Conservation (phyloP, 2,888 invertebrate species). For the Clepsis dumicolana region DNA sequence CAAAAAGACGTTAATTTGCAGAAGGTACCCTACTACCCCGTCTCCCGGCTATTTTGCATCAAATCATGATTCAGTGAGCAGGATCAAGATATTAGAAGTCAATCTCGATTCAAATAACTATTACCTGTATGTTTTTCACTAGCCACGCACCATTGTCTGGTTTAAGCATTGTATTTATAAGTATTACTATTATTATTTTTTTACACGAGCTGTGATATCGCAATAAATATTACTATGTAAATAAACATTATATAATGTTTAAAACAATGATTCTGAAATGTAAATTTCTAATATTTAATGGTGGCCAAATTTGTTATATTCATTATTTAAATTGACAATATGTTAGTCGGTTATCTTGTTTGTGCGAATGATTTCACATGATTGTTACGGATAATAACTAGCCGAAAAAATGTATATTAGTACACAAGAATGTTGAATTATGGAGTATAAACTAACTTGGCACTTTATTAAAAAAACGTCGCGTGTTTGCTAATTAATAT, state of each 20-base stretch:
- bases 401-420: no score
- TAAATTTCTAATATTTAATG: background rate
- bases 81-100: background rate
- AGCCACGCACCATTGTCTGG: background rate
- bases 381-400: background rate
- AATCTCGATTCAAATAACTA: background rate
- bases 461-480: no score
- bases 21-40: no score
- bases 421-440: no score
- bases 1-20: no score
- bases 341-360: background rate
- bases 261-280: background rate
- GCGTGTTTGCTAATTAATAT: no score
- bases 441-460: no score
- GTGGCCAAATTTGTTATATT: background rate
- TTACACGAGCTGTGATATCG: constrained; percentile 10
- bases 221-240: constrained; percentile 4
- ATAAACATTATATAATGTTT: background rate
- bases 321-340: background rate
- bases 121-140: background rate
- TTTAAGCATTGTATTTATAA: constrained; percentile 2
- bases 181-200: background rate
- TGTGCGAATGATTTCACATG: background rate
- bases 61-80: no score
- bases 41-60: no score